Evolutionary conservation across 2,113 vertebrate species (phyloP), one percentile per base, ranked within the genome.

Genomic region (Ariopsis seemanni): DNA sequence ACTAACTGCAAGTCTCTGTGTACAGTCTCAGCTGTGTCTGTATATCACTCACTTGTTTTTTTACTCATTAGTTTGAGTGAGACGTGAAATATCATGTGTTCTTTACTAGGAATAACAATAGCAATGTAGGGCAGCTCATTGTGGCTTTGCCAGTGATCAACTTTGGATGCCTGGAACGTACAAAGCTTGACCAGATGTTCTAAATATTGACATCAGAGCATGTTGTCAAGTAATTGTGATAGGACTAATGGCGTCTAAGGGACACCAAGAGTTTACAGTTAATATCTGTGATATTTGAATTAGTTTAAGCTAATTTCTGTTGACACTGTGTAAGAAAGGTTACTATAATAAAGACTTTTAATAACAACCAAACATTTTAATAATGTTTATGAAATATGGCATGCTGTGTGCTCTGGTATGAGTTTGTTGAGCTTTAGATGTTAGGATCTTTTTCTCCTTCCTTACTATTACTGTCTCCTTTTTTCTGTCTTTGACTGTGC

Each of bases 21-120:
- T 75, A 67, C 67, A 74, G 85, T 86, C 58, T 69, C 92, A 93
- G 90, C 92, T 92, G 90, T 80, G 88, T 80, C 88, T 84, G 48
- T 65, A 78, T 20, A 86, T 93, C 89, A 88, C 80, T 79, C 77
- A 25, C 65, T 71, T 85, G 74, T 71, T 87, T 69, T 42, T 90
- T 89, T 85, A 53, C 86, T 91, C 82, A 88, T 91, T 91, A 85
- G 84, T 85, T 72, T 85, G 42, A 88, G 67, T 83, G 75, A 90
- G 87, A 91, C 53, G 86, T 78, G 22, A 89, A 87, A 87, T 80
- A 82, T 83, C 57, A 22, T 84, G 75, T 90, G 89, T 84, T 89
- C 42, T 34, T 87, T 86, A 87, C 88, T 92, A 90, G 91, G 92
- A 90, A 86, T 91, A 92, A 83, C 88, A 90, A 71, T 42, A 80